Evolutionary conservation across 2,113 vertebrate genomes (phyloP).

Genomic region (Aspiorhynchus laticeps): DNA sequence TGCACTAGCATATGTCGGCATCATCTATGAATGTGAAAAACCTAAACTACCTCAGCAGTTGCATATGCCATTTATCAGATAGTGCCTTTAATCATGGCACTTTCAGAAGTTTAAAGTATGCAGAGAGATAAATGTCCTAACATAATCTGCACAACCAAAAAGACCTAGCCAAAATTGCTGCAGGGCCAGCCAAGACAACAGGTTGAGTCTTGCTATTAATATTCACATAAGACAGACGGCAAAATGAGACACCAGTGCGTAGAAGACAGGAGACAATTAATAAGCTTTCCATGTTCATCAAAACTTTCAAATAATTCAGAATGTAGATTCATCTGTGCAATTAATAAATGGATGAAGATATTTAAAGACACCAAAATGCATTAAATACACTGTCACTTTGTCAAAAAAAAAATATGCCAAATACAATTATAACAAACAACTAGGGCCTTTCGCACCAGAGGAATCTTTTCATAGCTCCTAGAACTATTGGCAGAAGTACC

Average conservation of each 20-base stretch:
- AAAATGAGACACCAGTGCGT: not conserved
- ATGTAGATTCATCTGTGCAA: too few species aligned
- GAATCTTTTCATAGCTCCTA: too few species aligned
- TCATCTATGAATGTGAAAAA: not conserved
- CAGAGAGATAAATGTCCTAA: not conserved
- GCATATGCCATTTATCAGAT: not conserved
- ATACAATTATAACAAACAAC: too few species aligned
- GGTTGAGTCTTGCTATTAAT: constrained; percentile 41
- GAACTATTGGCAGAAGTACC: too few species aligned
- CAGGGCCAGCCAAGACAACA: constrained; percentile 32
- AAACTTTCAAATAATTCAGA: too few species aligned
- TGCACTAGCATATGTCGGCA: constrained; percentile 8
- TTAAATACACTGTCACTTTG: too few species aligned
- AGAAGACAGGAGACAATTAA: not conserved
- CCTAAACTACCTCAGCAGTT: not conserved
- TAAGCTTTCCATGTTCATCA: too few species aligned
- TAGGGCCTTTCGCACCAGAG: too few species aligned
- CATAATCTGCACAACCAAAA: constrained; percentile 2
- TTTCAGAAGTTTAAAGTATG: not conserved
- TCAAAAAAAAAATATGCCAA: too few species aligned
- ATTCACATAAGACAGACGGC: not conserved
- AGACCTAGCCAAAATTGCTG: constrained; percentile 30
- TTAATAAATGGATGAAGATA: too few species aligned
- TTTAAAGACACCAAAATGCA: too few species aligned
- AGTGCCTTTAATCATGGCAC: not conserved